Evolutionary conservation across 2,797 vertebrate species (phyloP), one percentile per base, ranked within the genome.

Genomic region (Rhodeus uyekii): DNA sequence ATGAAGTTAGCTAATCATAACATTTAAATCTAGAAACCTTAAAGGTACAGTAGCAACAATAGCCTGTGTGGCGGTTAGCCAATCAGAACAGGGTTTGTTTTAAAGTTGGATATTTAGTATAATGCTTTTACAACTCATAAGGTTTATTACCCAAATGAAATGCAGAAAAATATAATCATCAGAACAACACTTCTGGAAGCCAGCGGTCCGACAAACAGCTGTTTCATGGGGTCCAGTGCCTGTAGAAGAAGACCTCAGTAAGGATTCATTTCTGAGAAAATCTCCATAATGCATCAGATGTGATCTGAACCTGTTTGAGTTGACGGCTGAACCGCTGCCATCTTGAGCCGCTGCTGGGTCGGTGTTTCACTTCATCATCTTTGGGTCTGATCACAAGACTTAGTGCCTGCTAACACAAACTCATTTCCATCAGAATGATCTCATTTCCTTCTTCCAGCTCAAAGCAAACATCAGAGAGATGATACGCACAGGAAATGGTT

Each of bases 81-180:
- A 72, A 50, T 50, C 68, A 72, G 18, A 72, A 13, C 27, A 32
- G 9, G 48, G n/a, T n/a, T n/a, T n/a, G n/a, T n/a, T n/a, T n/a
- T n/a, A n/a, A n/a, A n/a, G n/a, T n/a, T n/a, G 12, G 13, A 44
- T 3, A 36, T 36, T 3, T 36, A 36, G 34, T 36, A 36, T 36
- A 36, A 6, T 1, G 74, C 5, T 9, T 46, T 61, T 5, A 19
- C 36, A 38, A 78, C 14, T 65, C 5, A 22, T 42, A 53, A 18
- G 12, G 48, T 12, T 34, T 68, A 93, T 91, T 89, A 95, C 94
- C 95, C 92, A 38, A 95, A 95, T 3, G 94, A 95, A 83, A 95
- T 94, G 89, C 93, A 93, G 91, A 90, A 95, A 88, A 95, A 95
- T 85, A 95, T 65, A 84, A 94, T n/a, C 63, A 93, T 81, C 76